Evolutionary conservation across 1,140 invertebrate genomes (phyloP).

Genomic region (Pemphigus obesinymphae): DNA sequence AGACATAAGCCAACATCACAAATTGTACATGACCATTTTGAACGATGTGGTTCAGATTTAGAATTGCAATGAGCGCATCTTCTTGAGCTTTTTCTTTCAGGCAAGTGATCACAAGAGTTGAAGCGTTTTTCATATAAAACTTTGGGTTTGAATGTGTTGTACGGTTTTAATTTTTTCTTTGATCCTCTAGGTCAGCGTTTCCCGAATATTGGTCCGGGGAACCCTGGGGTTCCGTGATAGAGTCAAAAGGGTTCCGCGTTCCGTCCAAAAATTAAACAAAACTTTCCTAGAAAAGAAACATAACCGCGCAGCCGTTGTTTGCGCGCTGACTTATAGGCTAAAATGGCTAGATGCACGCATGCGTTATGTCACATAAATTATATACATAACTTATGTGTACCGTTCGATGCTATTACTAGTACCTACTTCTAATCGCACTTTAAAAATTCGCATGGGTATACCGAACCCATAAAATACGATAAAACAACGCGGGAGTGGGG

Average conservation of each 20-base stretch:
- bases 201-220: not conserved
- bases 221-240: not conserved
- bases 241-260: not conserved
- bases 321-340: too few species aligned
- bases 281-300: not conserved
- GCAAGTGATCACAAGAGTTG: not conserved
- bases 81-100: not conserved
- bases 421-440: not conserved
- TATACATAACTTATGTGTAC: not conserved
- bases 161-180: too few species aligned
- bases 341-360: too few species aligned
- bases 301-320: not conserved
- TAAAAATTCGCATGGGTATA: not conserved
- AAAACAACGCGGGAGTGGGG: not conserved
- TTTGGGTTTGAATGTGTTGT: too few species aligned
- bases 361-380: too few species aligned
- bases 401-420: not conserved
- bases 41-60: not conserved
- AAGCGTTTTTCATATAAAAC: not conserved
- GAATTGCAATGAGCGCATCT: not conserved
- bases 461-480: not conserved
- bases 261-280: not conserved
- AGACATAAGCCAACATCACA: constrained; percentile 20
- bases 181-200: too few species aligned
- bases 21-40: not conserved